Evolutionary conservation across 2,797 vertebrate species (phyloP), one percentile per base, ranked within the genome.

Genomic region (Diplodus sargus): DNA sequence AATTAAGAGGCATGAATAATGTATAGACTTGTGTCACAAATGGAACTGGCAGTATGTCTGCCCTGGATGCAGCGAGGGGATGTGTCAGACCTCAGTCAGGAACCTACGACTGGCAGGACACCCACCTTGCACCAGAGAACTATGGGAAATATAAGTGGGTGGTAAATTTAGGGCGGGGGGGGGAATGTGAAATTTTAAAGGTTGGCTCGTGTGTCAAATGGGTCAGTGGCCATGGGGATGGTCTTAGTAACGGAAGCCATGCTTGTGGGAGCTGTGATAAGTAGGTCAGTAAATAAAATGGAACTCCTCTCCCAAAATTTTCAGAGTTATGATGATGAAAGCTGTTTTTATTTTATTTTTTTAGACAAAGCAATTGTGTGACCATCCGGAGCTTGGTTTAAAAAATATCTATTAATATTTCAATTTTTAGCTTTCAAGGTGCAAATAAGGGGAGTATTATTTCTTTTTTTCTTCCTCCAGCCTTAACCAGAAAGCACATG

Each of bases 1-100:
- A 81, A 90, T 91, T 87, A 90, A 86, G 77, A 83, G 61, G 75
- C 79, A 85, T 91, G 74, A 90, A 84, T 90, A 89, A 89, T 87
- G 70, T 39, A 85, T 73, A 20, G 20, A 51, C 63, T 65, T 51
- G 73, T 82, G 67, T 82, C 85, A 76, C 73, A 76, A 83, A 82
- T 84, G 76, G 83, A 87, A 78, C 58, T 87, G 88, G 87, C 82
- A 78, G 74, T 57, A 62, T 18, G 28, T 78, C 58, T 8, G 59
- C 51, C 76, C 76, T 78, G 73, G 81, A 79, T 85, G 78, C 74
- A 78, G 61, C 15, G 3, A 52, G 62, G 72, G 61, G 67, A 90
- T 81, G 70, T 83, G 88, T 90, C 88, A 88, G 71, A 68, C 76
- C 64, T 85, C 80, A 82, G 52, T 76, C 79, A 80, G 66, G 28